Evolutionary conservation across 2,888 invertebrate genomes (phyloP), one percentile per base, ranked within the genome.

Genomic region (Pteria penguin): DNA sequence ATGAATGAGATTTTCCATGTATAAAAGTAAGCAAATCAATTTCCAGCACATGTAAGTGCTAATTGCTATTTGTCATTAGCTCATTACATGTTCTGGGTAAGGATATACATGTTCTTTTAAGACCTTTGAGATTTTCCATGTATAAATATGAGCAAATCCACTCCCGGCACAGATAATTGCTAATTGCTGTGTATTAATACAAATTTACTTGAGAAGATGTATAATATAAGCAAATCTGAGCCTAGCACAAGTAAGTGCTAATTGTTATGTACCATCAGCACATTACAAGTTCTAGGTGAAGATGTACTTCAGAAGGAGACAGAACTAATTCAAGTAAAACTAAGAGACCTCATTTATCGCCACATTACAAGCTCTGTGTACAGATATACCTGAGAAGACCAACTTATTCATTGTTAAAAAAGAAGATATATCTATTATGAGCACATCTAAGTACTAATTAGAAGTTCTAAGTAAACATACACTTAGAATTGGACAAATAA

Each of bases 1-100:
- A 45, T 14, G 8, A 45, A 45, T 14, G 45, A 45, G 45, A n/a
- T n/a, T n/a, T n/a, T n/a, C n/a, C n/a, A n/a, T 36, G 45, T 36
- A 36, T 36, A 14, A 36, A 45, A 45, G 18, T 45, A 45, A 18
- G 18, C 11, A 45, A 45, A 45, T 45, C 18, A 18, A 27, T 27
- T 36, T 31, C 78, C 66, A 78, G 78, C 75, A 78, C 72, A 68
- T 31, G 62, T 67, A 71, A 75, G 78, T 78, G 78, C 78, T 78
- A 79, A 70, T 79, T 32, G 29, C 65, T 36, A 61, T 1, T 29
- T 55, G 18, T 65, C 24, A 78, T 74, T 36, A 78, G 78, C 78
- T 67, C 78, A 78, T 29, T 45, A 45, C 45, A 45, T 14, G 45
- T 45, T 45, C 45, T 45, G 18, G 45, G 45, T 14, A 45, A 14